Evolutionary conservation across 1,140 invertebrate species (phyloP).

Genomic region (Thaumetopoea pityocampa): DNA sequence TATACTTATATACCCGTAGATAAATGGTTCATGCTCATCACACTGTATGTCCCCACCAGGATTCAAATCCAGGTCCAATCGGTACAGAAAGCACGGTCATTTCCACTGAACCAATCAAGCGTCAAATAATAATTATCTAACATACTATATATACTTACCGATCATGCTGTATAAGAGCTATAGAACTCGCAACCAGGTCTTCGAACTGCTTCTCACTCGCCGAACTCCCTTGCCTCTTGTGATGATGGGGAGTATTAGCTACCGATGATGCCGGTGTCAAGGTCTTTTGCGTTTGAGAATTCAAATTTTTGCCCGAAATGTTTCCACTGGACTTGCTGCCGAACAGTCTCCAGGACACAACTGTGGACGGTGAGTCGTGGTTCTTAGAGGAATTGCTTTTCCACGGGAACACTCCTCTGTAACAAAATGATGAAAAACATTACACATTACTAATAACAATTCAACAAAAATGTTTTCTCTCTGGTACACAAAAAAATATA

Average conservation of each 20-base stretch:
- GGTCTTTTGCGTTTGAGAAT: slow-evolving; percentile 41
- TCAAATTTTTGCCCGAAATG: slow-evolving; percentile 38
- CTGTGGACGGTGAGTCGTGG: slow-evolving; percentile 30
- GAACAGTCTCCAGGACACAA: slow-evolving; percentile 51
- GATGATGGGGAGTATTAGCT: slow-evolving; percentile 62
- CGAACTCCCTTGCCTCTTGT: slow-evolving; percentile 66
- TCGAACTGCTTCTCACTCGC: slow-evolving; percentile 75
- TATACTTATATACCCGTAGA: too few species aligned
- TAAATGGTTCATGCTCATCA: too few species aligned
- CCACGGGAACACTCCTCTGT: slow-evolving; percentile 82
- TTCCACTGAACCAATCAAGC: too few species aligned
- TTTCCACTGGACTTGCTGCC: slow-evolving; percentile 58
- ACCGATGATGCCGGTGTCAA: slow-evolving; percentile 59
- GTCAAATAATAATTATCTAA: too few species aligned
- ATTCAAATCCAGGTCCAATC: too few species aligned
- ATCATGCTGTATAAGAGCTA: slow-evolving; percentile 79
- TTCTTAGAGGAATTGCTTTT: slow-evolving; percentile 67
- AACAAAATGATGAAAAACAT: slow-evolving; percentile 57
- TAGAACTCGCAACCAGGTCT: slow-evolving; percentile 78
- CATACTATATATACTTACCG: slow-evolving; percentile 50
- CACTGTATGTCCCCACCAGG: too few species aligned
- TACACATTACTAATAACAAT: neutral
- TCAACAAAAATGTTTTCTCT: neutral
- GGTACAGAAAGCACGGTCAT: too few species aligned
- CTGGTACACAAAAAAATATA: slow-evolving; percentile 5